Evolutionary conservation across 2,888 invertebrate genomes (phyloP).

Genomic region (Alitta virens): DNA sequence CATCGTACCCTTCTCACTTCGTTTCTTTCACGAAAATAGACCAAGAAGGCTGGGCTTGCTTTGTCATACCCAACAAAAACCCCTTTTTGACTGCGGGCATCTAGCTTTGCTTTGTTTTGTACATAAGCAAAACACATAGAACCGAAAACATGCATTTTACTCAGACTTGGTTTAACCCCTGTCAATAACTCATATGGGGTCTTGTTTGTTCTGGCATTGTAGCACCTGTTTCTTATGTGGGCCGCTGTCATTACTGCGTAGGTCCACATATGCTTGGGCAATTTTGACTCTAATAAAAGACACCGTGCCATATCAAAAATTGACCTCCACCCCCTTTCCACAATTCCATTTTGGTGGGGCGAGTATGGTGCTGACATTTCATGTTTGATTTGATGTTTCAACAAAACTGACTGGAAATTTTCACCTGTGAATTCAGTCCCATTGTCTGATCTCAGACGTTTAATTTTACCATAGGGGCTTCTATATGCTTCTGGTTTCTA

Average conservation of each 20-base stretch:
- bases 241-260: neutral
- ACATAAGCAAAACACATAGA: slow-evolving; percentile 19
- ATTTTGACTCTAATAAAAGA: slow-evolving; percentile 16
- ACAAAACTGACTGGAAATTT: slow-evolving; percentile 2
- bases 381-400: slow-evolving; percentile 19
- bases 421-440: slow-evolving; percentile 1
- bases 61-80: slow-evolving; percentile 11
- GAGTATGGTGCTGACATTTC: slow-evolving; percentile 19
- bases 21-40: neutral
- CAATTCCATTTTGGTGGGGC: slow-evolving; percentile 27
- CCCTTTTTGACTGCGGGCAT: slow-evolving; percentile 14
- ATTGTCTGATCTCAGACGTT: neutral
- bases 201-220: slow-evolving; percentile 1
- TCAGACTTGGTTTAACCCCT: slow-evolving; percentile 15
- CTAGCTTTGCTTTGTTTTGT: slow-evolving; percentile 19
- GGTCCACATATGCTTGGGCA: slow-evolving; percentile 25
- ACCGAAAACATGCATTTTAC: slow-evolving; percentile 21
- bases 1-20: neutral
- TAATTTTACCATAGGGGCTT: no score
- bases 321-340: slow-evolving; percentile 24
- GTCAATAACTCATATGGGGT: slow-evolving; percentile 19
- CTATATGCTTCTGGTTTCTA: no score
- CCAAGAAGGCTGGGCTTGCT: slow-evolving; percentile 6
- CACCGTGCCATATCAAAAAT: slow-evolving; percentile 28
- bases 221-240: no score